phyloP scores from a whole-genome alignment of 2,888 invertebrate genomes.

The Heliconius cydno region DNA sequence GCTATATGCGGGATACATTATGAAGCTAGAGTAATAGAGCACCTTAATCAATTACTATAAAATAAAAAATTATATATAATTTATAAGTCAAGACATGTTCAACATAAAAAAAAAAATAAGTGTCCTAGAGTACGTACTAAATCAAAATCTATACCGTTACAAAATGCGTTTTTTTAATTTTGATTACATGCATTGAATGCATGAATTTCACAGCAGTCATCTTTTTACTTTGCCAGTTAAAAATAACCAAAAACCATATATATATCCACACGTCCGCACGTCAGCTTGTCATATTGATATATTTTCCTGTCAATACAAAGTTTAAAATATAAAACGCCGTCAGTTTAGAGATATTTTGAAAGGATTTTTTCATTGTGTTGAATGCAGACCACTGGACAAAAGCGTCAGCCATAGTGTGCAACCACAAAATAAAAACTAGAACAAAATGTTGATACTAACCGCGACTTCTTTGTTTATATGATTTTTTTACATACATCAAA shows the following conservation, averaged over 20 bases:
- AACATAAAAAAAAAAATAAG: no score
- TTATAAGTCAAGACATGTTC: no score
- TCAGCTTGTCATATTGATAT: constrained; percentile 16
- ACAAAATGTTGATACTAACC: neutral
- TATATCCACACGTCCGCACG: neutral
- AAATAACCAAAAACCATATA: constrained; percentile 2
- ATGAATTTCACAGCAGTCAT: neutral
- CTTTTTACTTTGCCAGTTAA: neutral
- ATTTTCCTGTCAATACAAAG: constrained; percentile 2
- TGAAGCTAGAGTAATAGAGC: no score
- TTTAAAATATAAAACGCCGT: neutral
- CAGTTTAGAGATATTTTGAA: constrained; percentile 21
- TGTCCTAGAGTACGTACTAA: no score
- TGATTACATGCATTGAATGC: no score
- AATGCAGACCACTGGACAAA: constrained; percentile 20
- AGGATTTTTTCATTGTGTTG: constrained; percentile 14
- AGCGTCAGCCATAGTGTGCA: neutral
- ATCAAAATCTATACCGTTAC: no score
- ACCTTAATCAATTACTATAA: no score
- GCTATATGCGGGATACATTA: no score
- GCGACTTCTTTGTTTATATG: neutral
- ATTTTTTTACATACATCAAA: neutral
- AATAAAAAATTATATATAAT: no score
- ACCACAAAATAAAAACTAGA: constrained; percentile 4
- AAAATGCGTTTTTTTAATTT: no score